Base-by-base conservation (phyloP, 2,113 vertebrate species). In the Xenopus borealis region DNA sequence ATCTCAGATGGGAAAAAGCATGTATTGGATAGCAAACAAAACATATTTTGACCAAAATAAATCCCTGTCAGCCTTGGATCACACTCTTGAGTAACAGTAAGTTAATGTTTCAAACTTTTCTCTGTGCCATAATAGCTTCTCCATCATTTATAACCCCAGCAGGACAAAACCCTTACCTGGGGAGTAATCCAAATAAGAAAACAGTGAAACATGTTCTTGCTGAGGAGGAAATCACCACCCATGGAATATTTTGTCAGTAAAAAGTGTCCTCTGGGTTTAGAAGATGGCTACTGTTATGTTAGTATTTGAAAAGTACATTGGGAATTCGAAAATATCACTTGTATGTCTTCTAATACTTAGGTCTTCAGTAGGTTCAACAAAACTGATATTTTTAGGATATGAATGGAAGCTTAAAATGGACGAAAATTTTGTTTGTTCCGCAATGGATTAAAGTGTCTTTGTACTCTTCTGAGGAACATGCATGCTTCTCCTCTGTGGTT, bases 211-310 rank as follows among this genome's bases (percentile, higher is more conserved):
- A 65, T 57, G 50, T 45, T 53, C 62, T 66, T 20, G 62, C 62
- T 66, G 71, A 44, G 62, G 62, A 23, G 57, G 44, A 57, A 72
- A 72, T 66, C 50, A 65, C 57, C 47, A 57, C 61, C 71, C 27
- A 72, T 63, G 40, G 71, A 65, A 72, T 72, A 72, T 72, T 53
- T 66, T 72, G 62, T 33, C 62, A 45, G 17, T 57, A 72, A 55
- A 55, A 44, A 65, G 40, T 57, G 33, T 33, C 50, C 62, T 57
- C 62, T 44, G 10, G 47, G 64, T 18, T 44, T 44, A 23, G 30
- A 47, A 63, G 23, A 72, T 53, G 61, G 53, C 23, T 47, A 33
- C 61, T 33, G 47, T 47, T 72, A 23, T 33, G 59, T 55, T 64
- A 27, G 33, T n/a, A n/a, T 10, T 45, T 63, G 23, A 72, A 59